Evolutionary conservation across 2,888 invertebrate genomes (phyloP).

Genomic region (Ennomos quercinarius): DNA sequence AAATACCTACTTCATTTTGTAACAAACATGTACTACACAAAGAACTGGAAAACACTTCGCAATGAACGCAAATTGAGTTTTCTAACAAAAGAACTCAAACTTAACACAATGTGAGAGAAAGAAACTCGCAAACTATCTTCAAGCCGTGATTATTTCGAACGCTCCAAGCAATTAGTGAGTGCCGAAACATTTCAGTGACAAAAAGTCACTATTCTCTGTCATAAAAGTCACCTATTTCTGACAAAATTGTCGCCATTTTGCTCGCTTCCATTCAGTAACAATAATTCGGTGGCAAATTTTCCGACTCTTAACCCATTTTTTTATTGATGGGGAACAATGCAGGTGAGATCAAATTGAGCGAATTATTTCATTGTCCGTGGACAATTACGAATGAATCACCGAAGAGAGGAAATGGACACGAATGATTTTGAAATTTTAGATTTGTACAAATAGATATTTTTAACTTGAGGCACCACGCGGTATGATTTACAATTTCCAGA

Average conservation of each 20-base stretch:
- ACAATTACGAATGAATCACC: conserved; percentile 14
- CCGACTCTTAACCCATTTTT: conserved; percentile 25
- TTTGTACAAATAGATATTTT: neutral
- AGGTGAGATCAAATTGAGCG: conserved; percentile 30
- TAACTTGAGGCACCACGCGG: no score
- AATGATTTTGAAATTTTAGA: conserved; percentile 2
- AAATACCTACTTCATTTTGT: conserved; percentile 14
- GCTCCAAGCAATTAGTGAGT: conserved; percentile 26
- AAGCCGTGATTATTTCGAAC: conserved; percentile 20
- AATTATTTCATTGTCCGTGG: conserved; percentile 31
- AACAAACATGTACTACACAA: conserved; percentile 11
- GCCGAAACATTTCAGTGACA: conserved; percentile 22
- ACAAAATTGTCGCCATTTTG: conserved; percentile 13
- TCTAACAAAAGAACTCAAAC: conserved; percentile 25
- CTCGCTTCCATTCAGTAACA: conserved; percentile 10
- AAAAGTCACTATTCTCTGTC: conserved; percentile 11
- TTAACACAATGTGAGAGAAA: conserved; percentile 25
- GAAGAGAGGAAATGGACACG: conserved; percentile 9
- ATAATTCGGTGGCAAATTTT: conserved; percentile 29
- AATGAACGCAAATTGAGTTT: conserved; percentile 22
- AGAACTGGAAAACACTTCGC: conserved; percentile 16
- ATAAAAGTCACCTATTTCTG: conserved; percentile 14
- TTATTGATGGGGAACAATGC: conserved; percentile 36
- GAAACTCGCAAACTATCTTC: conserved; percentile 19
- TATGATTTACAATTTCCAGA: no score